Percentiles rank a stretch among this genome's conserved stretches.
Conservation (phyloP, 2,888 invertebrate genomes). For the Tyria jacobaeae region DNA sequence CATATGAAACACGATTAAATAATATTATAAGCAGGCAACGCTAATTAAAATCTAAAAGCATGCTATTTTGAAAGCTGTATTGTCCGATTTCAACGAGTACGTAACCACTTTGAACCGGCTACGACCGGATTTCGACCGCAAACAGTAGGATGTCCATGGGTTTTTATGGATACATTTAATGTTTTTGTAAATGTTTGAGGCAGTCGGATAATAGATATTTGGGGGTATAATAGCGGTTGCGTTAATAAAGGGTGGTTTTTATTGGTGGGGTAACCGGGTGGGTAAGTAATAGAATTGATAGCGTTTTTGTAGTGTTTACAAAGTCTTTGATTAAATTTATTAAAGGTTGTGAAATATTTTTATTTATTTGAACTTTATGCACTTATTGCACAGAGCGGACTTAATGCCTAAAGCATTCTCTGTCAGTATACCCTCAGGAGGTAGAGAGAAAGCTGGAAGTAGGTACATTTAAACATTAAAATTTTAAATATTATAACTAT, state of each 20-base stretch:
- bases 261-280: slow-evolving; percentile 13
- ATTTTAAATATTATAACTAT: too few relatives aligned
- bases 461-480: too few relatives aligned
- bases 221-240: slow-evolving; percentile 38
- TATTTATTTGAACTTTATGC: too few relatives aligned
- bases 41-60: slow-evolving; percentile 1
- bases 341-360: not conserved
- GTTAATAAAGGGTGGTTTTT: slow-evolving; percentile 37
- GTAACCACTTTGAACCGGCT: slow-evolving; percentile 63
- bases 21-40: not conserved
- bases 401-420: too few relatives aligned
- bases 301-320: not conserved
- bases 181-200: slow-evolving; percentile 47
- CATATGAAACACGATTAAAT: not conserved
- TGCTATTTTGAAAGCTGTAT: slow-evolving; percentile 11
- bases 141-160: slow-evolving; percentile 51
- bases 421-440: too few relatives aligned
- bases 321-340: slow-evolving; percentile 2
- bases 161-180: slow-evolving; percentile 56
- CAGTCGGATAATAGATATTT: slow-evolving; percentile 48
- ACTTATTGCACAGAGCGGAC: too few relatives aligned
- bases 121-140: slow-evolving; percentile 55
- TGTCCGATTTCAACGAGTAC: slow-evolving; percentile 15
- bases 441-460: too few relatives aligned
- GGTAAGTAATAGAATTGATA: slow-evolving; percentile 4